Evolutionary conservation across 2,888 invertebrate genomes (phyloP).

Genomic region (Heliconius ismenius): DNA sequence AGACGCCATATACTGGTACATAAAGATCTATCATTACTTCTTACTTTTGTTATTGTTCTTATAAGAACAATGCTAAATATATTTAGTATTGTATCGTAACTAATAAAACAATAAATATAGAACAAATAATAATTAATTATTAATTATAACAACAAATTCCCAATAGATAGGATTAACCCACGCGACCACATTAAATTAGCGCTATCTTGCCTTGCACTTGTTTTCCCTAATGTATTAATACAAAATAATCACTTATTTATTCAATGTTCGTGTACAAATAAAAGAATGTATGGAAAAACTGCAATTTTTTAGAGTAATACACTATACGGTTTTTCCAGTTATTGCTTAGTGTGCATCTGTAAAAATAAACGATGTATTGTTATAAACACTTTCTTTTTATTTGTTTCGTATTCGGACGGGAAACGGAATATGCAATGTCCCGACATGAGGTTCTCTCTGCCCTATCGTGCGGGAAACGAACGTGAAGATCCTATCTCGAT

Average conservation of each 20-base stretch:
- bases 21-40: no score
- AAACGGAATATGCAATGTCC: background rate
- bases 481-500: no score
- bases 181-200: constrained; percentile 32
- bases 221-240: constrained; percentile 29
- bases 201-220: constrained; percentile 23
- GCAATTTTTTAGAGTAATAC: constrained; percentile 16
- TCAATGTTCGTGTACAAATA: constrained; percentile 19
- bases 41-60: background rate
- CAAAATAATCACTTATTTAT: constrained; percentile 27
- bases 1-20: no score
- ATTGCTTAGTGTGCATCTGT: background rate
- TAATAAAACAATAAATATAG: constrained; percentile 9
- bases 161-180: constrained; percentile 37
- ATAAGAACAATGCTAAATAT: no score
- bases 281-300: constrained; percentile 22
- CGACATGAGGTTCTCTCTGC: background rate
- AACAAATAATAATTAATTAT: constrained; percentile 24
- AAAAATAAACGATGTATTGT: background rate
- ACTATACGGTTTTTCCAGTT: constrained; percentile 13
- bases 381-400: background rate
- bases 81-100: background rate
- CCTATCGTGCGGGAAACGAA: no score
- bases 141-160: constrained; percentile 33
- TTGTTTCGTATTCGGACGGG: background rate